Conservation (phyloP, 2,888 invertebrate species). For the Dryobota labecula region DNA sequence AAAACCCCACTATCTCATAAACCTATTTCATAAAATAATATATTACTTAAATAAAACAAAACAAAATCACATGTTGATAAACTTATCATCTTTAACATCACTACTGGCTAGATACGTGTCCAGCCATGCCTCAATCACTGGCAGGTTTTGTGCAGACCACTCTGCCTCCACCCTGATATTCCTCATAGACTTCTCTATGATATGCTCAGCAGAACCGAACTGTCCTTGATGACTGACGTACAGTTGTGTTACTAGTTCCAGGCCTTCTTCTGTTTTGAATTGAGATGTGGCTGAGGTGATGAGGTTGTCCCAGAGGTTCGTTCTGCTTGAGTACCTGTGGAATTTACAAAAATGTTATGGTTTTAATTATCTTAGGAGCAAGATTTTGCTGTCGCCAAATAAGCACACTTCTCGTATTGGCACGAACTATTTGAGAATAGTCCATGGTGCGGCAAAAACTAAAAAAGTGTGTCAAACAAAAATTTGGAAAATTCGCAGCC, state of each 20-base stretch:
- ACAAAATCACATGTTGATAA: conserved; percentile 62
- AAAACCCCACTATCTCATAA: conserved; percentile 24
- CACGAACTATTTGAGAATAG: too few relatives aligned
- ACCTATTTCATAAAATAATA: conserved; percentile 37
- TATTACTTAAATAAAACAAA: conserved; percentile 42
- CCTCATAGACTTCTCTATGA: conserved; percentile 93
- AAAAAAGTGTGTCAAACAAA: too few relatives aligned
- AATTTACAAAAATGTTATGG: neutral
- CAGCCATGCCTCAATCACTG: conserved; percentile 94
- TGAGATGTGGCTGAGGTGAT: conserved; percentile 94
- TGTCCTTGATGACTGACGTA: conserved; percentile 92
- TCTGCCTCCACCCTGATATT: conserved; percentile 94
- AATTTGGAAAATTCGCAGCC: too few relatives aligned
- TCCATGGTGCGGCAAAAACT: too few relatives aligned
- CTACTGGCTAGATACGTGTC: conserved; percentile 80
- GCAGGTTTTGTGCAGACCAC: conserved; percentile 94
- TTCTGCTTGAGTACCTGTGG: conserved; percentile 92
- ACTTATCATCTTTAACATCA: conserved; percentile 73
- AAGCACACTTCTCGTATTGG: neutral
- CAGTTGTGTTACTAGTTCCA: conserved; percentile 92
- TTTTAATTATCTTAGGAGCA: too few relatives aligned
- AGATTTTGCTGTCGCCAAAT: neutral
- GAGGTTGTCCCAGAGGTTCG: conserved; percentile 94
- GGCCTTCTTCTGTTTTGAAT: conserved; percentile 94
- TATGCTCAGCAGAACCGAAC: conserved; percentile 93